phyloP scores from a whole-genome alignment of 35 echinoderm and acorn worm species.

The Amphiura filiformis region DNA sequence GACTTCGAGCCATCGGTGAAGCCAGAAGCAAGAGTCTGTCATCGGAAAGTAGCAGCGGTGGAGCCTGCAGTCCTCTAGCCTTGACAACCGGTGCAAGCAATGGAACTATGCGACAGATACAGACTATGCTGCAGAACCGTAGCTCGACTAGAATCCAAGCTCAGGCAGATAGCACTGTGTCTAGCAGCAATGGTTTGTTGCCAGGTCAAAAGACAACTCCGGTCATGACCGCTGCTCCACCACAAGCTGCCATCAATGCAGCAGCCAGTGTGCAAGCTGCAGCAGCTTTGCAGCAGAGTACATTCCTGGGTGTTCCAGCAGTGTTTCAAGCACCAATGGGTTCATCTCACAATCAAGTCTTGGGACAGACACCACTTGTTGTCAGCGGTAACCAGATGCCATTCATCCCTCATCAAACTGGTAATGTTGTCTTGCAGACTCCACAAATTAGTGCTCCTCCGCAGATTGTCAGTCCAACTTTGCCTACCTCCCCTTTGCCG shows the following conservation, averaged over 20 bases:
- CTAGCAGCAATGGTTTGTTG: background rate
- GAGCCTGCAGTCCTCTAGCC: background rate
- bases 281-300: background rate
- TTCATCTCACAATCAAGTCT: background rate
- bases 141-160: background rate
- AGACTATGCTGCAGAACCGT: background rate
- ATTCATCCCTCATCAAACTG: background rate
- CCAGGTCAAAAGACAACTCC: background rate
- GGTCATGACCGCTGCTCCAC: background rate
- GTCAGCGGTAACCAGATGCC: conserved; percentile 9
- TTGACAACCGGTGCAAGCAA: background rate
- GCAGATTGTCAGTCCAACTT: background rate
- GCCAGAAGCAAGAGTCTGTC: background rate
- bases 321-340: background rate
- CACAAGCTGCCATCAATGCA: background rate
- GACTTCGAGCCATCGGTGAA: background rate
- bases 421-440: background rate
- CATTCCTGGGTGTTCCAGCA: background rate
- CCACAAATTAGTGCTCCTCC: background rate
- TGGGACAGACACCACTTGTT: conserved; percentile 15
- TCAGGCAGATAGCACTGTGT: background rate
- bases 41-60: background rate
- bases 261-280: background rate
- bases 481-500: background rate
- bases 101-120: background rate